Evolutionary conservation across 2,888 invertebrate species (phyloP), one percentile per base, ranked within the genome.

Genomic region (Nymphalis c-album): DNA sequence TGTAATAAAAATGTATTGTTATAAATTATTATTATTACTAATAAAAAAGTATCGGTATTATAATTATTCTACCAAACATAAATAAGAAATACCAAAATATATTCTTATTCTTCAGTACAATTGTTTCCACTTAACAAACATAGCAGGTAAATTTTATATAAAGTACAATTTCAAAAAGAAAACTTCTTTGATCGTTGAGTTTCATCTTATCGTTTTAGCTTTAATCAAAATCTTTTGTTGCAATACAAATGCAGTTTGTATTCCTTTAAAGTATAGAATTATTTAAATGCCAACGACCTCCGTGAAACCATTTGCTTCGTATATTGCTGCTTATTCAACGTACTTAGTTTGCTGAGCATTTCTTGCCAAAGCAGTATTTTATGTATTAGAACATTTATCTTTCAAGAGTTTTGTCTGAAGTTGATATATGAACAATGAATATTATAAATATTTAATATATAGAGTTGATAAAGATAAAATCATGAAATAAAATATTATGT

Each of bases 201-300:
- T 35, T n/a, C 53, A 47, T 66, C 35, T 64, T 64, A 64, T 53
- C 51, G 51, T 60, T 53, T 55, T 8, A 46, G 55, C 55, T 66
- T 58, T 66, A 55, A 66, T 60, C 61, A 60, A 46, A 68, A 53
- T 50, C 60, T 57, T 68, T 68, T 68, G 64, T 68, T 57, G 60
- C 64, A 64, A 65, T 65, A 35, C 22, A 55, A 66, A 61, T 66
- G 66, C 66, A 66, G 47, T 66, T 61, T 66, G 47, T 66, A 66
- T 57, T 57, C 18, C 40, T 57, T 57, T 57, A 57, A 40, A 57
- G 57, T 57, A 7, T 18, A 40, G 57, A 57, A 57, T 35, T 40
- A 57, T 57, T 57, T 40, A 57, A 57, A 40, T 57, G 35, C 35
- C 35, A 57, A 31, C 57, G 35, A 57, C 18, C 57, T 40, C 40